phyloP scores from a whole-genome alignment of 2,797 vertebrate species.

The Eospalax fontanierii region DNA sequence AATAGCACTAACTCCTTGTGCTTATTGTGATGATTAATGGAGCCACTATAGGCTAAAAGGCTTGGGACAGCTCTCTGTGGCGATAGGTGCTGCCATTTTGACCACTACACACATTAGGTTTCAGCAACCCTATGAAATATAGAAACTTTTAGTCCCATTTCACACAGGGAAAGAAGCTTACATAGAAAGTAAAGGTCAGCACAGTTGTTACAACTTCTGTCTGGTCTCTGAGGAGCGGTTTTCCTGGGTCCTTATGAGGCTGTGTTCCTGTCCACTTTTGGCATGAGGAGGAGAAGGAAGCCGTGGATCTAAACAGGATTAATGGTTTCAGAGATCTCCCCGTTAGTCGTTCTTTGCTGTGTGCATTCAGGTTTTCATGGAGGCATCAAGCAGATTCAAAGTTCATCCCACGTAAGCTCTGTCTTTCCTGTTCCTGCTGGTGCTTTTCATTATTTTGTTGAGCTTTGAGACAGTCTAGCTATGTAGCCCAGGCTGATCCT shows the following conservation, averaged over 20 bases:
- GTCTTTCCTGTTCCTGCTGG: neutral
- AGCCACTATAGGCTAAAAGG: neutral
- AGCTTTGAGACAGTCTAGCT: neutral
- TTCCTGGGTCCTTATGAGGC: neutral
- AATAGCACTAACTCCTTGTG: neutral
- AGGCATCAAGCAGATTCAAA: neutral
- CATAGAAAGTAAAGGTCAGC: neutral
- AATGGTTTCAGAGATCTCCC: neutral
- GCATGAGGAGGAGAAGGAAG: too few species aligned
- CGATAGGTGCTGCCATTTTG: neutral
- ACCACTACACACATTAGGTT: neutral
- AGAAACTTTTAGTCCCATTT: neutral
- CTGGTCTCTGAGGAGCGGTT: neutral
- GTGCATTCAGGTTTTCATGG: neutral
- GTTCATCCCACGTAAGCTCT: neutral
- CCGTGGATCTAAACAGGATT: neutral
- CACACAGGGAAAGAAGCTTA: neutral
- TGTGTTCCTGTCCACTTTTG: neutral
- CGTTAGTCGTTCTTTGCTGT: neutral
- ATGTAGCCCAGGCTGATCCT: neutral
- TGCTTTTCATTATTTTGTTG: neutral
- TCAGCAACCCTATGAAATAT: neutral
- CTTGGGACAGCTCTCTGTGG: neutral
- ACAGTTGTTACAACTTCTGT: rapidly evolving
- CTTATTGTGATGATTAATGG: neutral